phyloP scores from a whole-genome alignment of 2,888 invertebrate genomes.

The Tenthredo distinguenda region DNA sequence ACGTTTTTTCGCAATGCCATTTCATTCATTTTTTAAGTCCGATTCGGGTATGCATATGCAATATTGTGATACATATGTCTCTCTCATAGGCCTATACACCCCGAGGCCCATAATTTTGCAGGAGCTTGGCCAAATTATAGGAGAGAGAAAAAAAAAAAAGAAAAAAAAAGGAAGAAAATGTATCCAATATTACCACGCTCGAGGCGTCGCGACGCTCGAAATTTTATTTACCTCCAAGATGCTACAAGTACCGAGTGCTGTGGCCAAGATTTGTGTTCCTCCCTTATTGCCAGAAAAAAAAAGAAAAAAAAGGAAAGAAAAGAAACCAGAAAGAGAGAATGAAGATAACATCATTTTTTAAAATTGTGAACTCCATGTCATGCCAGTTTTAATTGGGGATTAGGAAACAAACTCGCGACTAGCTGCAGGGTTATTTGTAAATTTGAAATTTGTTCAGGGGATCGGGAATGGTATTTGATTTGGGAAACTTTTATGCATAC shows the following conservation, averaged over 20 bases:
- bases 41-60: background rate
- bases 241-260: background rate
- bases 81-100: background rate
- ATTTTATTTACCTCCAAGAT: constrained; percentile 3
- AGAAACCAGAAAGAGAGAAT: background rate
- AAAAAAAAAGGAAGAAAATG: background rate
- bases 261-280: background rate
- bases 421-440: background rate
- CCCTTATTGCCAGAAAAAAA: background rate
- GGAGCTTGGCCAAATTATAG: background rate
- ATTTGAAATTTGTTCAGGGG: background rate
- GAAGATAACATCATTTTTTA: background rate
- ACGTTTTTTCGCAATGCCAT: background rate
- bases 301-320: background rate
- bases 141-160: background rate
- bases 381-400: background rate
- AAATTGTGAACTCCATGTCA: background rate
- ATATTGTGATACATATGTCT: background rate
- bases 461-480: background rate
- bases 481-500: background rate
- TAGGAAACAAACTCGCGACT: background rate
- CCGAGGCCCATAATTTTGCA: background rate
- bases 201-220: background rate
- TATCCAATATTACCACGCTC: background rate
- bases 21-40: background rate